These are phyloP conservation scores for Lamellibrachia satsuma DNA, from an alignment of 2,888 invertebrate genomes.

Conservation along the genomic window DNA sequence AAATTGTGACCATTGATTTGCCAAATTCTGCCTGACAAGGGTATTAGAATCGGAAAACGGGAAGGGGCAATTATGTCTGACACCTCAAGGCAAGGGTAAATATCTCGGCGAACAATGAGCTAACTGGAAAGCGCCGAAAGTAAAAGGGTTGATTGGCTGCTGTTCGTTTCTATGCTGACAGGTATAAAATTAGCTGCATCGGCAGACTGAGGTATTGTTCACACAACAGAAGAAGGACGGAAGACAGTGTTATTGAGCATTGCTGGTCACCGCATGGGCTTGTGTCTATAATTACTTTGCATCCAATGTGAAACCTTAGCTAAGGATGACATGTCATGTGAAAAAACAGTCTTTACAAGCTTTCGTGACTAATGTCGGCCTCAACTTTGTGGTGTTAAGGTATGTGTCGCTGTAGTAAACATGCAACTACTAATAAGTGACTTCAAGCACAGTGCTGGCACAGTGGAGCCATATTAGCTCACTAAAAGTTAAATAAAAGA, in stretches of 20 bases:
- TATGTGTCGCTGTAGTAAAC: no score
- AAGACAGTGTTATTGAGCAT: not conserved
- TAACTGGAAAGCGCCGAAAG: not conserved
- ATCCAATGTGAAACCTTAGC: not conserved
- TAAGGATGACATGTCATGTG: not conserved
- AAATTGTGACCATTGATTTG: not conserved
- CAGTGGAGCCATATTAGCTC: no score
- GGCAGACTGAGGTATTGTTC: not conserved
- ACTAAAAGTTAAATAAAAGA: not conserved
- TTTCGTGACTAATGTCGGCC: no score
- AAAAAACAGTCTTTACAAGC: not conserved
- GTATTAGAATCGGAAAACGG: not conserved
- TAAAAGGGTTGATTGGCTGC: not conserved
- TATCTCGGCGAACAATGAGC: not conserved
- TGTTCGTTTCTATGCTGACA: not conserved
- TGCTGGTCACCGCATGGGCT: not conserved
- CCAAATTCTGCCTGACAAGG: not conserved
- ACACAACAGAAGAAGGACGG: not conserved
- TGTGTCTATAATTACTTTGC: not conserved
- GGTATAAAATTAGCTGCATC: not conserved
- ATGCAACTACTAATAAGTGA: no score
- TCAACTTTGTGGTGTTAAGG: no score
- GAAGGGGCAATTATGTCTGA: not conserved
- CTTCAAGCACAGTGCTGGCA: no score
- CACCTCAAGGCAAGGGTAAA: not conserved